Conservation (phyloP, 2,113 vertebrate genomes). For the Egretta garzetta region DNA sequence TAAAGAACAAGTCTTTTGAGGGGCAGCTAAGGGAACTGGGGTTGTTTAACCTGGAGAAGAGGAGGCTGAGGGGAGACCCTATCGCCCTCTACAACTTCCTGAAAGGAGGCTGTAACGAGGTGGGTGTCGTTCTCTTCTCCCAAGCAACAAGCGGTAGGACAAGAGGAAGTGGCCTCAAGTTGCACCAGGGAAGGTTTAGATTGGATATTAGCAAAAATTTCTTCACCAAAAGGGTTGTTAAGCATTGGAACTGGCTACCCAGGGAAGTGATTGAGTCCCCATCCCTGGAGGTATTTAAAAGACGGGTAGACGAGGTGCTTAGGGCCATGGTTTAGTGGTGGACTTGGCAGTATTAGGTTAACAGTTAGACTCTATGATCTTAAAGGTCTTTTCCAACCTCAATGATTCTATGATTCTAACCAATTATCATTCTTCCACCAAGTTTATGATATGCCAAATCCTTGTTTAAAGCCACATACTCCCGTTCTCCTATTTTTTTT, state of each 20-base stretch:
- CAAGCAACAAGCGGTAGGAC: neutral
- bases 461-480: neutral
- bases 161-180: neutral
- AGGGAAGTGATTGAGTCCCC: neutral
- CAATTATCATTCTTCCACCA: neutral
- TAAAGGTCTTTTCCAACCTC: neutral
- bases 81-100: neutral
- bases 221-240: neutral
- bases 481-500: neutral
- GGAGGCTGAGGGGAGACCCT: neutral
- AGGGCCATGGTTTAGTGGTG: too few relatives aligned
- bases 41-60: neutral
- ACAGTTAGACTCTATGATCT: neutral
- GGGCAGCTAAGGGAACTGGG: neutral
- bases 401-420: neutral
- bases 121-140: fast-evolving
- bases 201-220: neutral
- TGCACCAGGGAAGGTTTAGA: neutral
- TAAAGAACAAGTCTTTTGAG: neutral
- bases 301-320: fast-evolving
- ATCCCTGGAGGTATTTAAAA: neutral
- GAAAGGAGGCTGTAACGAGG: neutral
- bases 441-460: neutral
- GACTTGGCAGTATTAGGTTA: neutral
- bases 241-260: neutral